Evolutionary conservation across 2,888 invertebrate genomes (phyloP).

Genomic region (Hanleya hanleyi): DNA sequence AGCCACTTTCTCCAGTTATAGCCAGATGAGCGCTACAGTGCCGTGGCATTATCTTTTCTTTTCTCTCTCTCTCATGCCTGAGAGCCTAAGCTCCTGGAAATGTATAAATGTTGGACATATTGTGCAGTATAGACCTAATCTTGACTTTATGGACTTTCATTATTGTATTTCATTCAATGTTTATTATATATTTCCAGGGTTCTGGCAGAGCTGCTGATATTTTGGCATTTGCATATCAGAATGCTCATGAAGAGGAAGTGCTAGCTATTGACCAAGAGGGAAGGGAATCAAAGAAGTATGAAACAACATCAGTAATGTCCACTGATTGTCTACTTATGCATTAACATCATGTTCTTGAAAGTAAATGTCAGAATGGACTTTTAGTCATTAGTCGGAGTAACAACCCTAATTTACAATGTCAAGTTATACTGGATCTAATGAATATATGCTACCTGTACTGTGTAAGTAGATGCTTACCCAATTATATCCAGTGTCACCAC

Average conservation of each 20-base stretch:
- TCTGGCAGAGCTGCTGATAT: slow-evolving; percentile 73
- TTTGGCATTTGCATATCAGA: slow-evolving; percentile 68
- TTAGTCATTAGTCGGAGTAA: slow-evolving; percentile 3
- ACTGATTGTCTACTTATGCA: not conserved
- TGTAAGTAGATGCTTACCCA: no score
- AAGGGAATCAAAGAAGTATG: slow-evolving; percentile 36
- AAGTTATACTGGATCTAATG: no score
- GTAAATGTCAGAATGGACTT: not conserved
- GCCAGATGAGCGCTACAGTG: no score
- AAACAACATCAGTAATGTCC: no score
- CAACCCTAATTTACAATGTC: no score
- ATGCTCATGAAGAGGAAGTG: slow-evolving; percentile 55
- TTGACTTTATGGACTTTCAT: not conserved
- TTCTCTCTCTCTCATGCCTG: no score
- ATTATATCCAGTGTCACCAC: no score
- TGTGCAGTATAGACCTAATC: not conserved
- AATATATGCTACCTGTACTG: no score
- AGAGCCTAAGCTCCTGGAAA: no score
- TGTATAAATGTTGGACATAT: not conserved
- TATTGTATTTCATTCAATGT: not conserved
- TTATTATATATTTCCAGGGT: slow-evolving; percentile 48
- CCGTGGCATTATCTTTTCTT: no score
- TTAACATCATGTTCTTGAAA: not conserved
- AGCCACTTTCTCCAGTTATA: no score
- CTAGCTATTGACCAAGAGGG: slow-evolving; percentile 51